Conservation (phyloP, 2,888 invertebrate genomes). For the Hydropsyche betteni region DNA sequence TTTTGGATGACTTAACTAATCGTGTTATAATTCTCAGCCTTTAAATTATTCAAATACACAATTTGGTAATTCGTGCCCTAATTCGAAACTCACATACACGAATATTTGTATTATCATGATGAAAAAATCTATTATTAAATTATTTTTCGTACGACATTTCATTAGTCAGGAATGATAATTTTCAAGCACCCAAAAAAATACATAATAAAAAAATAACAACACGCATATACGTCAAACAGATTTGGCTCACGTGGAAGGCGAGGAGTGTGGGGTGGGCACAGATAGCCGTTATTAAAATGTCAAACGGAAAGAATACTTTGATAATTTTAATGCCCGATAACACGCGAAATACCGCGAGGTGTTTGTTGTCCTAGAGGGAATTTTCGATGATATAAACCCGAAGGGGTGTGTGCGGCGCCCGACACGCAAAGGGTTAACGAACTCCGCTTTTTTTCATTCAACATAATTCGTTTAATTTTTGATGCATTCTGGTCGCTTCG, state of each 20-base stretch:
- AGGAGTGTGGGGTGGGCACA: conserved; percentile 6
- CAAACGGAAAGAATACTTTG: conserved; percentile 50
- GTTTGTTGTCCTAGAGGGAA: conserved; percentile 53
- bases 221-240: conserved; percentile 14
- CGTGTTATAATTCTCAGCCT: too few relatives aligned
- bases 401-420: conserved; percentile 36
- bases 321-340: conserved; percentile 52
- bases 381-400: conserved; percentile 47
- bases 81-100: too few relatives aligned
- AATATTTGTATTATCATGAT: too few relatives aligned
- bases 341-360: conserved; percentile 54
- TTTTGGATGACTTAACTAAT: too few relatives aligned
- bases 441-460: conserved; percentile 14
- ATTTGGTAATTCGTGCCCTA: neutral
- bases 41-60: too few relatives aligned
- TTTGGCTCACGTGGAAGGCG: conserved; percentile 14
- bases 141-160: too few relatives aligned
- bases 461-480: too few relatives aligned
- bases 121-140: too few relatives aligned
- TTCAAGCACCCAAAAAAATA: neutral
- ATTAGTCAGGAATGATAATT: conserved; percentile 3
- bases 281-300: conserved; percentile 49
- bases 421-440: conserved; percentile 46
- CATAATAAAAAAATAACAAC: neutral
- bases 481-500: too few relatives aligned